These are phyloP conservation scores for Drosophila histrio DNA, from an alignment of 2,888 invertebrate genomes.

Conservation along the genomic window DNA sequence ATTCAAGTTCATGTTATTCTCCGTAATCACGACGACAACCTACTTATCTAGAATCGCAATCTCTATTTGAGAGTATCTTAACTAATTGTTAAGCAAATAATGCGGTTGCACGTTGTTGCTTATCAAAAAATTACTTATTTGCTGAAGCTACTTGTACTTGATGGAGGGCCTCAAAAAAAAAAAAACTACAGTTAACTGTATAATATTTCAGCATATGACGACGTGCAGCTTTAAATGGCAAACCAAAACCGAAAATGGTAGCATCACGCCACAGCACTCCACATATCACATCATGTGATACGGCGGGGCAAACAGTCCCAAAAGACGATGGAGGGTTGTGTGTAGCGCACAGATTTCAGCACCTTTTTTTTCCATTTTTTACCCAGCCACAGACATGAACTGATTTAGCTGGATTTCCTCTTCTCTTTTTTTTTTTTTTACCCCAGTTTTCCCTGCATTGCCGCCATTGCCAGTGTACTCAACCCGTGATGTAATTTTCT, in stretches of 20 bases:
- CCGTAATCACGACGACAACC: neutral
- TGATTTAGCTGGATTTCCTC: slow-evolving; percentile 47
- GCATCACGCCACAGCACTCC: slow-evolving; percentile 17
- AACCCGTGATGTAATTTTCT: slow-evolving; percentile 64
- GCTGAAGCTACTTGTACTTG: slow-evolving; percentile 19
- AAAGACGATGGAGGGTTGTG: neutral
- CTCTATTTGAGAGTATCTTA: slow-evolving; percentile 1
- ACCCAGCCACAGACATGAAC: slow-evolving; percentile 54
- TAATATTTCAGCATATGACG: slow-evolving; percentile 53
- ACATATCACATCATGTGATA: slow-evolving; percentile 35
- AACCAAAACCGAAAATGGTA: neutral
- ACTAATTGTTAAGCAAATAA: slow-evolving; percentile 46
- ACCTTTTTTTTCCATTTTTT: slow-evolving; percentile 35
- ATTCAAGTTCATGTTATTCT: neutral
- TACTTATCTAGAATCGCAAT: slow-evolving; percentile 17
- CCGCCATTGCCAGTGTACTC: slow-evolving; percentile 1
- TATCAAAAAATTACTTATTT: slow-evolving; percentile 43
- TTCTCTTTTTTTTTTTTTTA: slow-evolving; percentile 9
- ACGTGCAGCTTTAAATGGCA: slow-evolving; percentile 51
- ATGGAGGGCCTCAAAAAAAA: neutral
- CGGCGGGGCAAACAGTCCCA: slow-evolving; percentile 33
- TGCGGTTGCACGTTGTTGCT: slow-evolving; percentile 32
- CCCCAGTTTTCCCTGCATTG: neutral
- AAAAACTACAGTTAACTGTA: slow-evolving; percentile 21
- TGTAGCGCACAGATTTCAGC: slow-evolving; percentile 64